Evolutionary conservation across 2,797 vertebrate genomes (phyloP), one percentile per base, ranked within the genome.

Genomic region (Carapus acus): DNA sequence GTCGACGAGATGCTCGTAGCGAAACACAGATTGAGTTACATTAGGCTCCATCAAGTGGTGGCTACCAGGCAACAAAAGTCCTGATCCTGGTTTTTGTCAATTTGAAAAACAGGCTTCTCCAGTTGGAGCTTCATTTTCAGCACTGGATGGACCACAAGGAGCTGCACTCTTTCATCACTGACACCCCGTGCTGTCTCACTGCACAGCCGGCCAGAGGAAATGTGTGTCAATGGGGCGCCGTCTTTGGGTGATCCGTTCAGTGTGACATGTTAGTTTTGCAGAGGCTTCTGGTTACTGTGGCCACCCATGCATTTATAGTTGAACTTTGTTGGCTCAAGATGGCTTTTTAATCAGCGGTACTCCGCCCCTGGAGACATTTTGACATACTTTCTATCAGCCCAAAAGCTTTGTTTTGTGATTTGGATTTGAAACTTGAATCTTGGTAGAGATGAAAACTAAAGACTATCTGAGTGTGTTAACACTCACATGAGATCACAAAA

Each of bases 21-120:
- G 19, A 29, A 43, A 72, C 69, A 82, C 63, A 52, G 76, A 82
- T 67, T 18, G 43, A 54, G 48, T 75, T 76, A 43, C 71, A 48
- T 27, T 34, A 67, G 57, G 59, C 58, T 42, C 44, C 54, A 52
- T 29, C 62, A 65, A 70, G 40, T 46, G 52, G 66, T 36, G 58
- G 57, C 67, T 67, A 68, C 56, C 9, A 40, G 58, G 69, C 70
- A 55, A 46, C 36, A 69, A 48, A 72, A 72, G n/a, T 65, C 71
- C 2, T 20, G 71, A 64, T 63, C 63, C 69, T 44, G 47, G 74
- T 62, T 71, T 71, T 9, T 17, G 45, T 65, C 73, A 60, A n/a
- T 69, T 80, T 79, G 77, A 74, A 81, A 77, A 83, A 84, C 56
- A 79, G n/a, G 65, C 67, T 79, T 74, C 80, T 80, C 77, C 71